Base-by-base conservation (phyloP, 2,113 vertebrate species). In the Cyanoderma ruficeps region DNA sequence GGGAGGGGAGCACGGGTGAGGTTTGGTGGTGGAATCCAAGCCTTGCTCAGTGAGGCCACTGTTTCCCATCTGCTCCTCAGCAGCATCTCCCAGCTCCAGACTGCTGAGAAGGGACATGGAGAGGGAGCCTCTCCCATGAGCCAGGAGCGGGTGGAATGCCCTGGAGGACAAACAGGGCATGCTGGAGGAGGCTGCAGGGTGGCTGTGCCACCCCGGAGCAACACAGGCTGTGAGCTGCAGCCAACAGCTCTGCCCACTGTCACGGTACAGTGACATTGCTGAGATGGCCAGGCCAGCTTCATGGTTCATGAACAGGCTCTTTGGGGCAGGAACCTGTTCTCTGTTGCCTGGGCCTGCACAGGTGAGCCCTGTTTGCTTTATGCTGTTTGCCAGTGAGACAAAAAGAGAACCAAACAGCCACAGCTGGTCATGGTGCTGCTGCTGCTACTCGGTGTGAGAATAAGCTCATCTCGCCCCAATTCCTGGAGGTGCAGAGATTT, bases 161-260 rank as follows among this genome's bases (percentile, higher is more conserved):
- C 31, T 1, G 0, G 28, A 15, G 33, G 27, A 52, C 10, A 44
- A 59, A 23, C 33, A 16, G 60, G 16, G 31, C 31, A 4, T 0
- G 4, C 3, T 25, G 61, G 53, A 65, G 59, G 27, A 37, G 33
- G 37, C 69, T 67, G 52, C 39, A 59, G 85, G 52, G 46, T 17
- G 59, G 52, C 68, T 0, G 7, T 65, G 68, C 31, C 61, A 44
- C 27, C 59, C 74, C 2, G 1, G 15, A 21, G 56, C 47, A 53
- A 63, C 72, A 37, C 11, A 20, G 72, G 33, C 46, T 69, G 63
- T 4, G 72, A 79, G 50, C 37, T 74, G 44, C 60, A 59, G 52
- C 46, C 65, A 89, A 4, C 31, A 25, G 10, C 49, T 25, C 20
- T 23, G 11, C 47, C 63, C 68, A 5, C 0, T 0, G 84, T 16